Conservation (phyloP, 2,888 invertebrate species). For the Molanna angustata region DNA sequence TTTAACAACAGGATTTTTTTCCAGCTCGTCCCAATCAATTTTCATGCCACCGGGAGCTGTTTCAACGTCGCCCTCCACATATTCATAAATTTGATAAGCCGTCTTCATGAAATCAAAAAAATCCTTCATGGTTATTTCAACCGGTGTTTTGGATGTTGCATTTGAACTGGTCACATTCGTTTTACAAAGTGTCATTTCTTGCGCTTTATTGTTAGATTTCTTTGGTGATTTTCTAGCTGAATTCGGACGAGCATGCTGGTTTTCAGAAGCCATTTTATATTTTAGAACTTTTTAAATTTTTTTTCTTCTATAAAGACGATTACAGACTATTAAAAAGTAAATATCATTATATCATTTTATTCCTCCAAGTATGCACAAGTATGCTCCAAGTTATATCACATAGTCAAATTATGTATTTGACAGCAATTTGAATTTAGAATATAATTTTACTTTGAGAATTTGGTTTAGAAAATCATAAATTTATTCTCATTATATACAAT, state of each 20-base stretch:
- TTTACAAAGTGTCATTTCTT: conserved; percentile 1
- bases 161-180: background rate
- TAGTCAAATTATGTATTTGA: no score
- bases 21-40: conserved; percentile 53
- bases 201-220: background rate
- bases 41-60: conserved; percentile 43
- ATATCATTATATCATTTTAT: no score
- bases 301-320: no score
- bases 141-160: background rate
- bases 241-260: conserved; percentile 2
- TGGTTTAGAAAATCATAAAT: no score
- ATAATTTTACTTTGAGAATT: no score
- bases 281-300: no score
- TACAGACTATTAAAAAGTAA: no score
- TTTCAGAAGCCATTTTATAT: conserved; percentile 9
- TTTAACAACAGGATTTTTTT: conserved; percentile 32
- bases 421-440: no score
- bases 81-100: conserved; percentile 61
- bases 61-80: conserved; percentile 41
- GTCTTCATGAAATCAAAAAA: conserved; percentile 72
- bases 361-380: no score
- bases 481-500: no score
- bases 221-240: conserved; percentile 7
- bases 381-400: no score
- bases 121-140: conserved; percentile 64